Percentiles rank a stretch among this genome's conserved stretches.
Conservation (phyloP, 2,797 vertebrate species). For the Hafferia zeledoni region DNA sequence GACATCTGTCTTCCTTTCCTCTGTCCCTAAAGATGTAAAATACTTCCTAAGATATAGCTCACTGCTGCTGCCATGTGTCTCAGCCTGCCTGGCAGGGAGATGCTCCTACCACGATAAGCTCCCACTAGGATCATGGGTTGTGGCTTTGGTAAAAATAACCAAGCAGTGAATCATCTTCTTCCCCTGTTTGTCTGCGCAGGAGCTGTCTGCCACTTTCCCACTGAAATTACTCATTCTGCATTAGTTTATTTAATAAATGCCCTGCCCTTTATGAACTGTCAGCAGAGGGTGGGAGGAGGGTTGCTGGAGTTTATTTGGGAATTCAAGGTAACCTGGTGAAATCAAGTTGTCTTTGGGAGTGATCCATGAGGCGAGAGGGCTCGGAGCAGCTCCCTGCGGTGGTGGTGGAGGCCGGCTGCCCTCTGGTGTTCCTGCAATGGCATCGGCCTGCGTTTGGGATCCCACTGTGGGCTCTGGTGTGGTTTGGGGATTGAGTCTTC, state of each 20-base stretch:
- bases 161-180: conserved; percentile 11
- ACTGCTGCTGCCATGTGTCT: neutral
- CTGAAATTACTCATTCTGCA: neutral
- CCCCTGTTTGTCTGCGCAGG: neutral
- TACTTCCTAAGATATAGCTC: neutral
- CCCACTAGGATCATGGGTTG: neutral
- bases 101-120: neutral
- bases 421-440: neutral
- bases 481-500: neutral
- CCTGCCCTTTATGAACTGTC: neutral
- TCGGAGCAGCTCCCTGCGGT: fast-evolving
- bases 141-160: conserved; percentile 39
- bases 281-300: neutral
- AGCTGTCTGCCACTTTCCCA: conserved; percentile 10
- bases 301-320: neutral
- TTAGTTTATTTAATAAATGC: conserved; percentile 26
- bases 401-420: neutral
- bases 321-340: neutral
- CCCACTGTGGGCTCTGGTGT: fast-evolving
- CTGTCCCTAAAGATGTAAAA: neutral
- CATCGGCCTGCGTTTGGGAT: neutral
- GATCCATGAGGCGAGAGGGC: neutral
- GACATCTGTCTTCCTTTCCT: neutral
- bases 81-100: neutral
- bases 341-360: neutral